A percentile compares a stretch with the other conserved stretches of the same genome.
phyloP scores from a whole-genome alignment of 2,888 invertebrate species.

The Eupithecia inturbata region DNA sequence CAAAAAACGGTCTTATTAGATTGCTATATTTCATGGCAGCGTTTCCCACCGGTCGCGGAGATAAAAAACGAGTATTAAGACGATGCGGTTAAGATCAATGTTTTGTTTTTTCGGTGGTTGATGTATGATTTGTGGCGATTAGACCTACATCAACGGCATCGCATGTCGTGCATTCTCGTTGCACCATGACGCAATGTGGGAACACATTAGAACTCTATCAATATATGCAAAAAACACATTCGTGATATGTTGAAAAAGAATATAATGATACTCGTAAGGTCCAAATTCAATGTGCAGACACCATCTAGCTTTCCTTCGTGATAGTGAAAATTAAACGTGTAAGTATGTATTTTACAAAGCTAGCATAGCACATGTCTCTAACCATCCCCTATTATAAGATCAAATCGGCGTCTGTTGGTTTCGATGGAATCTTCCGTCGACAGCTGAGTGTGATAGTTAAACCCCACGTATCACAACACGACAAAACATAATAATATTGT shows the following conservation, averaged over 20 bases:
- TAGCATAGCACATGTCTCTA: not conserved
- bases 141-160: conserved; percentile 71
- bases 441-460: not conserved
- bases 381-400: not conserved
- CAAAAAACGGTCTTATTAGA: conserved; percentile 62
- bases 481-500: too few relatives aligned
- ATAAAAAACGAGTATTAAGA: conserved; percentile 59
- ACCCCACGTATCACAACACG: too few relatives aligned
- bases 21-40: conserved; percentile 64
- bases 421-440: not conserved
- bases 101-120: conserved; percentile 66
- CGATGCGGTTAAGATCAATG: conserved; percentile 75
- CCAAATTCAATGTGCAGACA: not conserved
- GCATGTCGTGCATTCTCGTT: conserved; percentile 60
- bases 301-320: not conserved
- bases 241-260: conserved; percentile 44
- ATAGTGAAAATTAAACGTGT: not conserved
- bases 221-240: conserved; percentile 48
- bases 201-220: conserved; percentile 47
- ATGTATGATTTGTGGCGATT: conserved; percentile 74
- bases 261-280: conserved; percentile 34
- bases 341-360: not conserved
- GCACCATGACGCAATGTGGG: conserved; percentile 50
- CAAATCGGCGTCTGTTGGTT: not conserved
- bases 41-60: conserved; percentile 58